Percentiles rank a stretch among this genome's conserved stretches.
Evolutionary conservation across 1,140 invertebrate genomes (phyloP).

Genomic region (Plectrocnemia conspersa): DNA sequence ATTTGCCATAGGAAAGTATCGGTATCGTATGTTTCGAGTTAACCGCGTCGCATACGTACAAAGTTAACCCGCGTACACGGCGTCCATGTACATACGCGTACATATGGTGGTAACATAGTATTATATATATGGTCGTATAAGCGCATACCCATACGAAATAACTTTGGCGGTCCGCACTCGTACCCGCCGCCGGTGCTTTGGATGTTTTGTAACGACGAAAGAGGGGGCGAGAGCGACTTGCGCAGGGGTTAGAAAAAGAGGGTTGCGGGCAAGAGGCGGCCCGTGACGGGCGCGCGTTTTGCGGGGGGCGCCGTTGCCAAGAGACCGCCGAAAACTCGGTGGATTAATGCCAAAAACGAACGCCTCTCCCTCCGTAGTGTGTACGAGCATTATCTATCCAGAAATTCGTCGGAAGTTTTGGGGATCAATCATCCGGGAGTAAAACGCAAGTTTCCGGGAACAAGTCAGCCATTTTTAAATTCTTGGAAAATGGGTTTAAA

Average conservation of each 20-base stretch:
- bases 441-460: too few species aligned
- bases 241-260: not conserved
- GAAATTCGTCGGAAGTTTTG: too few species aligned
- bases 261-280: slow-evolving; percentile 1
- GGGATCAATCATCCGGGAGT: too few species aligned
- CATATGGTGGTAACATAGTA: too few species aligned
- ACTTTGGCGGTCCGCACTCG: not conserved
- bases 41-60: not conserved
- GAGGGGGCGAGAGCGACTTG: not conserved
- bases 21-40: too few species aligned
- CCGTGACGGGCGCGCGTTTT: slow-evolving; percentile 5
- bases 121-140: too few species aligned
- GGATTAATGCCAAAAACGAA: slow-evolving; percentile 7
- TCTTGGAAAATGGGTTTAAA: too few species aligned
- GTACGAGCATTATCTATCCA: too few species aligned
- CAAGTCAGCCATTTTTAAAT: too few species aligned
- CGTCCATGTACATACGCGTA: not conserved
- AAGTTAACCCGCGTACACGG: not conserved
- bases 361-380: too few species aligned
- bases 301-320: slow-evolving; percentile 15
- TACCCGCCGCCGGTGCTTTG: slow-evolving; percentile 1
- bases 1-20: too few species aligned
- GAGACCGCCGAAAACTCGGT: slow-evolving; percentile 7
- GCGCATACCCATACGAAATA: too few species aligned
- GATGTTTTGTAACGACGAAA: slow-evolving; percentile 8